A percentile compares a stretch with the other conserved stretches of the same genome.
These are phyloP conservation scores for Sapajus apella DNA, from an alignment of 2,113 vertebrate genomes.

Conservation along the genomic window DNA sequence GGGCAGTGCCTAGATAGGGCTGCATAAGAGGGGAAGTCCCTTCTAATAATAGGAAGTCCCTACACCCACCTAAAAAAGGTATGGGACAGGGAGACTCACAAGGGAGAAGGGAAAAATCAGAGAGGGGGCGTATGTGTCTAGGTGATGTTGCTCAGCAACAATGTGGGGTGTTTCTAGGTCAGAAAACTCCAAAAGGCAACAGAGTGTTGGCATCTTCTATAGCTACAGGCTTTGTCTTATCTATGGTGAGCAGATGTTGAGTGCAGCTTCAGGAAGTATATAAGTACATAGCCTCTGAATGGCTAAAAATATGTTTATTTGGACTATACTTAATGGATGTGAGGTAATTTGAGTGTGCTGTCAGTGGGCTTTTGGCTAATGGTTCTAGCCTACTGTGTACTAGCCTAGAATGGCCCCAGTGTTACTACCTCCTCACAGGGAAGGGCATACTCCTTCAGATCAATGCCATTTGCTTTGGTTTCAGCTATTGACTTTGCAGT, in stretches of 20 bases:
- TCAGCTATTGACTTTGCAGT: background rate
- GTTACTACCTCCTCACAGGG: no score
- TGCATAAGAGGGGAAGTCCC: background rate
- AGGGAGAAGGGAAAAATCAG: background rate
- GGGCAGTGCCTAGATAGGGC: background rate
- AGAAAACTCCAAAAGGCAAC: background rate
- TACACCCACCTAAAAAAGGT: background rate
- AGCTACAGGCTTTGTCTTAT: slow-evolving; percentile 31
- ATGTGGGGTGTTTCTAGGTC: background rate
- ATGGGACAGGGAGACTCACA: background rate
- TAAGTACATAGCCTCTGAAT: slow-evolving; percentile 8
- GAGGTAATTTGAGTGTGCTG: background rate
- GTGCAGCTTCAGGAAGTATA: slow-evolving; percentile 1
- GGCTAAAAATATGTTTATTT: slow-evolving; percentile 52
- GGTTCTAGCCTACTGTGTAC: background rate
- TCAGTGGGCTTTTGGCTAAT: background rate
- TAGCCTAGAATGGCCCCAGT: no score
- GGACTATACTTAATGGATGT: slow-evolving; percentile 43
- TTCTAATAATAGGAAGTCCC: background rate
- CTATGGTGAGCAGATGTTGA: background rate
- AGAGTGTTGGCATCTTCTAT: background rate
- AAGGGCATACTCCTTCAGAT: background rate
- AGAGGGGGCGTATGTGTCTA: background rate
- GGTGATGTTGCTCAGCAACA: background rate
- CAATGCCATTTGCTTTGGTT: background rate